A percentile compares a stretch with the other conserved stretches of the same genome.
Conservation (phyloP, 2,888 invertebrate genomes). For the Phalera bucephala region DNA sequence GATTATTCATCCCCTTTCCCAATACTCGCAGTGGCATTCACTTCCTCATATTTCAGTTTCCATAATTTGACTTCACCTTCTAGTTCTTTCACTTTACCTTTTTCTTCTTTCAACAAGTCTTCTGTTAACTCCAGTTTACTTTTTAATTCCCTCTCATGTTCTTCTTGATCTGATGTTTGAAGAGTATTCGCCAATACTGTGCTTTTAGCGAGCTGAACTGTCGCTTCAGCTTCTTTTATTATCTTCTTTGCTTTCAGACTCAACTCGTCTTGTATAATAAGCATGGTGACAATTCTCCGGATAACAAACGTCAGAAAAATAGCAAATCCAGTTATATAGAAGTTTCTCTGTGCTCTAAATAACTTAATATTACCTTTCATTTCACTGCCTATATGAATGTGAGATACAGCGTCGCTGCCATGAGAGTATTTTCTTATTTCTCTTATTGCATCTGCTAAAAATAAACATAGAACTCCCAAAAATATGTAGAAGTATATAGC, state of each 20-base stretch:
- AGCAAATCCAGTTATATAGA: constrained; percentile 91
- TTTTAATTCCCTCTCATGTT: constrained; percentile 35
- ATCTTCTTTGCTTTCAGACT: constrained; percentile 85
- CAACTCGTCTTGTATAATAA: constrained; percentile 85
- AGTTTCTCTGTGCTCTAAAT: constrained; percentile 90
- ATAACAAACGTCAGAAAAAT: constrained; percentile 88
- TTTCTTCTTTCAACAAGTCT: constrained; percentile 43
- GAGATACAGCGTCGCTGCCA: constrained; percentile 51
- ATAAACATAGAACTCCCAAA: constrained; percentile 82
- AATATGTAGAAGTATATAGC: constrained; percentile 86
- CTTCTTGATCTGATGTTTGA: constrained; percentile 35
- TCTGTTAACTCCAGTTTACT: constrained; percentile 42
- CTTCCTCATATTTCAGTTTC: constrained; percentile 53
- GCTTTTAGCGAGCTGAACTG: constrained; percentile 70
- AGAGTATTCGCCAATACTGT: constrained; percentile 48
- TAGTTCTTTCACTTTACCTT: constrained; percentile 37
- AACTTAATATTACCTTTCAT: constrained; percentile 87
- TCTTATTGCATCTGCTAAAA: constrained; percentile 87
- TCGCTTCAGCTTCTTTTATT: constrained; percentile 86
- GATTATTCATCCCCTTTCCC: constrained; percentile 46
- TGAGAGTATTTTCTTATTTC: constrained; percentile 88
- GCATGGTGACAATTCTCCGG: constrained; percentile 84
- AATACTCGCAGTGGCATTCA: constrained; percentile 14
- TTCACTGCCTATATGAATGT: constrained; percentile 82
- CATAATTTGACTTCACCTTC: constrained; percentile 53